Conservation (phyloP, 2,113 vertebrate species). For the Catharus bicknelli region DNA sequence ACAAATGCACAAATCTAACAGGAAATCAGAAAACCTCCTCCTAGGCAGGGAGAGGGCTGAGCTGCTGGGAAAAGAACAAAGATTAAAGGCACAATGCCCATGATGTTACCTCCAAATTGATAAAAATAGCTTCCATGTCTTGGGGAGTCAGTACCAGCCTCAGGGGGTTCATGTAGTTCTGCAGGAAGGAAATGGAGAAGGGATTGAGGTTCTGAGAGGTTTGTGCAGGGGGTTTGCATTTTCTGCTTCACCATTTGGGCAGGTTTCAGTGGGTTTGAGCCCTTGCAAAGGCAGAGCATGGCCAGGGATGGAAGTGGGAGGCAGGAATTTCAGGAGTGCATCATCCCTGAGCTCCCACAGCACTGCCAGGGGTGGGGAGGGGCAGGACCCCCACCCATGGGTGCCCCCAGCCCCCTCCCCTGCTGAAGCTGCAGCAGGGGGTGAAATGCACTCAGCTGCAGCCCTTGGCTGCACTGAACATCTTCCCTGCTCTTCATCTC, state of each 20-base stretch:
- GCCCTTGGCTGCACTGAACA: neutral
- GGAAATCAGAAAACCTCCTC: neutral
- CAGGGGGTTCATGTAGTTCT: constrained; percentile 95
- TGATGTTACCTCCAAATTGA: constrained; percentile 88
- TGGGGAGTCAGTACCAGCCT: constrained; percentile 85
- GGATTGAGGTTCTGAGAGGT: neutral
- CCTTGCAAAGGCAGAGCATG: neutral
- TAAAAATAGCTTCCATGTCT: constrained; percentile 92
- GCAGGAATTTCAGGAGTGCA: fast-evolving
- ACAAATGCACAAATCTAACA: neutral
- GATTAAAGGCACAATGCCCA: neutral
- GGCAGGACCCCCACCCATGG: neutral
- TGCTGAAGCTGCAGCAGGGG: fast-evolving
- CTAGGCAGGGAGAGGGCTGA: neutral
- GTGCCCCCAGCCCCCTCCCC: neutral
- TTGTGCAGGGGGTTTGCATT: no score
- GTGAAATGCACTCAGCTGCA: neutral
- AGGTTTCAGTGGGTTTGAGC: neutral
- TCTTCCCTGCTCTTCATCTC: neutral
- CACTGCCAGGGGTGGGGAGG: neutral
- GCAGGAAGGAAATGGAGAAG: constrained; percentile 32
- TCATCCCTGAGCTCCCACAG: fast-evolving
- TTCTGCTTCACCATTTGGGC: neutral
- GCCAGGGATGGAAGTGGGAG: neutral
- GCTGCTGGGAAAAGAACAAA: neutral